Base-by-base conservation (phyloP, 2,888 invertebrate genomes). In the Callimorpha dominula region DNA sequence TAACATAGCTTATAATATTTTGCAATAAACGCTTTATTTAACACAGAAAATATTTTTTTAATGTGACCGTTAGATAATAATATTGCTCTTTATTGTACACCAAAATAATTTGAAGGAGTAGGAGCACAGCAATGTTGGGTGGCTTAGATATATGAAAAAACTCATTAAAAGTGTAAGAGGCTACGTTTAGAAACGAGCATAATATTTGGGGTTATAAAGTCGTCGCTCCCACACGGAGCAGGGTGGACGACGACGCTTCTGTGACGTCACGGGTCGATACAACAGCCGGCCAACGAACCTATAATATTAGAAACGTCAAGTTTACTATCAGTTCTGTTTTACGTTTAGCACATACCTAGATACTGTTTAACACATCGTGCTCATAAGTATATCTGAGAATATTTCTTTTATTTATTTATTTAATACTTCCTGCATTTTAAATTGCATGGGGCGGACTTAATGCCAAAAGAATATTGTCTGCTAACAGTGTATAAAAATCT, bases 211-310 rank as follows among this genome's bases (percentile, higher is more conserved):
- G n/a, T 43, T 70, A 77, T 46, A 67, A 31, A 31, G 75, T 70
- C 65, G 65, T 68, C 75, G 73, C 74, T 75, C 76, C 77, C 75
- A 74, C 74, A 67, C 72, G 42, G 65, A 52, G 72, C 52, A 42
- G 70, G 75, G 76, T 74, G 67, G 70, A 74, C 76, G 82, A 83
- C 76, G 77, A 75, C 79, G 73, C 75, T 73, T 66, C 72, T 74
- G 75, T 88, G 88, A 87, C 90, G 88, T 90, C 88, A 89, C 86
- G 84, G 91, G 84, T 91, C 92, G 91, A 91, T 91, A 90, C 79
- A 87, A 87, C 85, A 84, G 75, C 86, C 87, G 90, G 90, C 84
- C 89, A 89, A 87, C 87, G 88, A 90, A 90, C 91, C 78, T 87
- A 83, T 82, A 84, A 85, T 81, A 84, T 86, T 82, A 78, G 82